Evolutionary conservation across 1,140 invertebrate genomes (phyloP).

Genomic region (Cataglyphis hispanica): DNA sequence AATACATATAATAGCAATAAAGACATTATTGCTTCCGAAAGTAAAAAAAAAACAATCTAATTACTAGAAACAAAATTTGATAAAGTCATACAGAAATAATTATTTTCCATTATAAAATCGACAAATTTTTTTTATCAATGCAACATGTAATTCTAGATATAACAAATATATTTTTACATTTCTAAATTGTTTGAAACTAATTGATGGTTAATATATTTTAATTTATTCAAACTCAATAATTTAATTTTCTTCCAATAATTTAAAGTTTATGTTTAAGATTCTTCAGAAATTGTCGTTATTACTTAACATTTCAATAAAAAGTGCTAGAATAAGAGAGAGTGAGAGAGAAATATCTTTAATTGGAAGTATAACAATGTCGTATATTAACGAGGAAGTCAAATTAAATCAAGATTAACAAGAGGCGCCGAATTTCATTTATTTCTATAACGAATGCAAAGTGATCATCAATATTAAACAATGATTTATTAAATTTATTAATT

Average conservation of each 20-base stretch:
- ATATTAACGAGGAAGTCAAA: slow-evolving; percentile 38
- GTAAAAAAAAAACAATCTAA: background rate
- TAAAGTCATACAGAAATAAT: background rate
- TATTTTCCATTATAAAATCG: background rate
- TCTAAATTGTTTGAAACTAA: background rate
- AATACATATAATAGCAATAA: background rate
- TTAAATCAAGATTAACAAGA: slow-evolving; percentile 37
- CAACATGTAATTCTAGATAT: background rate
- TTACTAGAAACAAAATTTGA: slow-evolving; percentile 2
- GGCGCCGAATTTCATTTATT: slow-evolving; percentile 12
- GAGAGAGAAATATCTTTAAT: slow-evolving; percentile 17
- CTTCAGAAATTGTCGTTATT: slow-evolving; percentile 28
- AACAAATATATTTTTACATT: background rate
- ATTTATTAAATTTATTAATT: background rate
- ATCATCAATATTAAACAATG: slow-evolving; percentile 9
- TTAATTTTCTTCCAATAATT: slow-evolving; percentile 31
- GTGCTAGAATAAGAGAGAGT: background rate
- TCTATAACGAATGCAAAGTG: slow-evolving; percentile 28
- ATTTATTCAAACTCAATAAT: background rate
- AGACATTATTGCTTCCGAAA: background rate
- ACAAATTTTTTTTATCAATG: background rate
- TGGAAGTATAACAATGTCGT: slow-evolving; percentile 30
- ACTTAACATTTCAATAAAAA: slow-evolving; percentile 32
- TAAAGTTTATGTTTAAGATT: background rate
- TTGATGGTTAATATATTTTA: background rate